Percentiles rank a stretch among this genome's conserved stretches.
Evolutionary conservation across 1,140 invertebrate genomes (phyloP).

Genomic region (Panonychus citri): DNA sequence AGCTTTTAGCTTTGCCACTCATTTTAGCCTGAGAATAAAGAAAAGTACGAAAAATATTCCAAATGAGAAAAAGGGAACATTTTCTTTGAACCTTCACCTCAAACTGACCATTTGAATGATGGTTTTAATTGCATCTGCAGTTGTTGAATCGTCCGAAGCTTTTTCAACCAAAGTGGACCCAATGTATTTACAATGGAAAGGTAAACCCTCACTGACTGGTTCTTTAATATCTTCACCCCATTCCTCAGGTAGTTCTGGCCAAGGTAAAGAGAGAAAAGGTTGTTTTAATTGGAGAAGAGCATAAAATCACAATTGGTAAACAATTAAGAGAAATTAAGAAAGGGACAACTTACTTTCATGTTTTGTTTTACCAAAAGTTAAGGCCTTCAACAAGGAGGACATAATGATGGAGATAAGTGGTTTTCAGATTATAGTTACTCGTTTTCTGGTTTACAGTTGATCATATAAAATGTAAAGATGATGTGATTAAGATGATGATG

Average conservation of each 20-base stretch:
- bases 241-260: constrained; percentile 50
- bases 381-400: constrained; percentile 2
- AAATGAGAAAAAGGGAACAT: constrained; percentile 16
- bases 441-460: too few species aligned
- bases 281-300: background rate
- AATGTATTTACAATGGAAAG: constrained; percentile 45
- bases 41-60: too few species aligned
- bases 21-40: constrained; percentile 30
- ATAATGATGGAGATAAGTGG: background rate
- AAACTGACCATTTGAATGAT: constrained; percentile 34
- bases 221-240: constrained; percentile 38
- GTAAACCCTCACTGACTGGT: constrained; percentile 32
- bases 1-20: constrained; percentile 36
- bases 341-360: constrained; percentile 12
- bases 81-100: background rate
- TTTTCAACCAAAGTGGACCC: constrained; percentile 42
- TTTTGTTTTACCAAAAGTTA: constrained; percentile 11
- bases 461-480: too few species aligned
- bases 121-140: constrained; percentile 40
- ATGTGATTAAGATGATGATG: too few species aligned
- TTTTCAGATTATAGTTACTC: too few species aligned
- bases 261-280: background rate
- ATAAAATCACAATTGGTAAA: background rate
- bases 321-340: background rate
- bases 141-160: constrained; percentile 33